Conservation (phyloP, 2,797 vertebrate species). For the Hylomyscus alleni region DNA sequence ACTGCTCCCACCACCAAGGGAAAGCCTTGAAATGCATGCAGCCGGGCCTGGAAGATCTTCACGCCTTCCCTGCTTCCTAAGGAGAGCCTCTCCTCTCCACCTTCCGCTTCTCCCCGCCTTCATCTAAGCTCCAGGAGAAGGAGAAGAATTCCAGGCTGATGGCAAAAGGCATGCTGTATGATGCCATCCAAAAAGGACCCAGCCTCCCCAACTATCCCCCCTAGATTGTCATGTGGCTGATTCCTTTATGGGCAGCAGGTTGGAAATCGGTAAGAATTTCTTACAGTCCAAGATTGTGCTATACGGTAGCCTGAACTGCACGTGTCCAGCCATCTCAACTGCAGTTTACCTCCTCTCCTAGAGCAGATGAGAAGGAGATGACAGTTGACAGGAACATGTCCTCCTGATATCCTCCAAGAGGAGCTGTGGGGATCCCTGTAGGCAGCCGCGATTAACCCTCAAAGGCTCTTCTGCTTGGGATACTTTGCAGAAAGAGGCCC, state of each 20-base stretch:
- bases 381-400: not conserved
- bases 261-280: not conserved
- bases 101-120: no score
- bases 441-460: no score
- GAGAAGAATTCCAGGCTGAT: not conserved
- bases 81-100: not conserved
- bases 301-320: rapidly evolving
- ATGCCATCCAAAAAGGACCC: not conserved
- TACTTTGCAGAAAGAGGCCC: no score
- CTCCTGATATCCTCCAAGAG: no score
- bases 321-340: not conserved
- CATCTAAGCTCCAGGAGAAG: no score
- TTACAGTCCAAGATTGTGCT: rapidly evolving
- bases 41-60: not conserved
- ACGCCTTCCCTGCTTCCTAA: not conserved
- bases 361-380: not conserved
- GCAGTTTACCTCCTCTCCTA: no score
- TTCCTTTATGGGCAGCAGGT: not conserved
- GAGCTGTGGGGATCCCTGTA: no score
- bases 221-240: no score
- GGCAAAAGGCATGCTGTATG: not conserved
- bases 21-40: not conserved
- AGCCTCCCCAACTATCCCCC: no score
- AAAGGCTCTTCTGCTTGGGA: not conserved
- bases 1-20: not conserved